phyloP scores from a whole-genome alignment of 2,113 vertebrate species.

The Sylvia atricapilla region DNA sequence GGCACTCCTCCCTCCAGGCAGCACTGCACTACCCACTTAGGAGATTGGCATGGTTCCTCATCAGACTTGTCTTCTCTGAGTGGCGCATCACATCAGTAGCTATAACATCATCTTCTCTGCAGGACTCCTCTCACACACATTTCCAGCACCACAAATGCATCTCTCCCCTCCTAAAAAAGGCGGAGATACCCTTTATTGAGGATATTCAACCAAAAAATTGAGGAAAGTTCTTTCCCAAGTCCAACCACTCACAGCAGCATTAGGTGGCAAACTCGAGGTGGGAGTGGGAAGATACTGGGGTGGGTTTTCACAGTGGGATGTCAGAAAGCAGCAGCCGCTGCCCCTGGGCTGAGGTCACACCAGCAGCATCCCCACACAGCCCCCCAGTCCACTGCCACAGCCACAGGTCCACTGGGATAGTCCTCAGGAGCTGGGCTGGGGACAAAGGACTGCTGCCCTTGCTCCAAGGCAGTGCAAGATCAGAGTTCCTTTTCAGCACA shows the following conservation, averaged over 20 bases:
- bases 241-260: not conserved
- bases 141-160: not conserved
- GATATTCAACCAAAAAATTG: not conserved
- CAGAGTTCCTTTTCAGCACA: not conserved
- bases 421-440: not conserved
- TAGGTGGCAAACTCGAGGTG: not conserved
- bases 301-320: rapidly evolving
- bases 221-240: not conserved
- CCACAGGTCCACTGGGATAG: rapidly evolving
- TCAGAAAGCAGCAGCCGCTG: not conserved
- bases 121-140: not conserved
- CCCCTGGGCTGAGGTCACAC: not conserved
- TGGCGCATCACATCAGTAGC: not conserved
- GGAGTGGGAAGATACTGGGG: not conserved
- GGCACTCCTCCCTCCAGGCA: not conserved
- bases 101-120: not conserved
- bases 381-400: rapidly evolving
- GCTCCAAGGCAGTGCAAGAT: not conserved
- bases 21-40: not conserved
- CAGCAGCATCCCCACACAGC: rapidly evolving
- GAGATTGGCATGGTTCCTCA: not conserved
- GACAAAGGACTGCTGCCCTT: not conserved
- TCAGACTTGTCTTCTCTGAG: not conserved
- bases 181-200: not conserved
- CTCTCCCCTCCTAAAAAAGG: not conserved